Base-by-base conservation (phyloP, 1,140 invertebrate genomes). In the Megalonaias nervosa region DNA sequence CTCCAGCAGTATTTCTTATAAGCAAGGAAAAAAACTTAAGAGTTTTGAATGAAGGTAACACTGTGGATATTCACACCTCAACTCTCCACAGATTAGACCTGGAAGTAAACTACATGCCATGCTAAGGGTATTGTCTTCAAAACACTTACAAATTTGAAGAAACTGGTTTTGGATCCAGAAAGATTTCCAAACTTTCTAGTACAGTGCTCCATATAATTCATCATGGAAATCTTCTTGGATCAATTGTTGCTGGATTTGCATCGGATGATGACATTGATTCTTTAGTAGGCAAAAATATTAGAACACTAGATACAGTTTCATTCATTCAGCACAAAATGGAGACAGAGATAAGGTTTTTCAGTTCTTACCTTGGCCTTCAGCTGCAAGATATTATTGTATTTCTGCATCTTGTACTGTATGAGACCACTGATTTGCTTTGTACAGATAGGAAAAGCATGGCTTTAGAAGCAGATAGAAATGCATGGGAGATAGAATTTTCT, bases 401-500 rank as follows among this genome's bases (percentile, higher is more conserved):
- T 21, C 17, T 76, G 0, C 74, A 70, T 70, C 56, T 26, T n/a
- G 38, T 76, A 12, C 64, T 76, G 14, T 14, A 56, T 16, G 6
- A 16, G 16, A 21, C 38, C n/a, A 65, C 13, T 19, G 21, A 69
- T 19, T 13, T 64, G 16, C 21, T 76, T 38, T 38, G 38, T 38
- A 38, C 5, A 6, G 38, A 38, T 38, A 9, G 38, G 5, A 38
- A 3, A 38, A 38, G 5, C 5, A 38, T 38, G 38, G 38, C 4
- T 38, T 3, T 38, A 38, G 38, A 38, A 38, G 38, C 38, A 5
- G 38, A 38, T 6, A 38, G 38, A 38, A 38, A 5, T 38, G 38
- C 4, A 38, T 38, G 67, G 74, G 74, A 76, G 58, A n/a, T 3
- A 1, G 58, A 70, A 62, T 76, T 76, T 76, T 60, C 70, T 5